Evolutionary conservation across 2,888 invertebrate species (phyloP).

Genomic region (Mythimna albipuncta): DNA sequence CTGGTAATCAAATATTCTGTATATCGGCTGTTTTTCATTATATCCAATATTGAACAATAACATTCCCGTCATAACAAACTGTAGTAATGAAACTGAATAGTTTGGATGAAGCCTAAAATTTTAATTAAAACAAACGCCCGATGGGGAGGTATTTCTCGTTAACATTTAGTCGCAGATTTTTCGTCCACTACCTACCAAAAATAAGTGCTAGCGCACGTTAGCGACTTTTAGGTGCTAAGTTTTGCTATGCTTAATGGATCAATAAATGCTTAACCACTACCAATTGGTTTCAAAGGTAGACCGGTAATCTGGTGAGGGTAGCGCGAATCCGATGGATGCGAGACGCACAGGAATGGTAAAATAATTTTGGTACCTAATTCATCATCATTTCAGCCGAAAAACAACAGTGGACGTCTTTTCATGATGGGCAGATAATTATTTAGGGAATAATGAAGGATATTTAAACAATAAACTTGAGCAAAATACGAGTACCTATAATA

Average conservation of each 20-base stretch:
- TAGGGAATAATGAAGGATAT: too few species aligned
- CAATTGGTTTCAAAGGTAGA: background rate
- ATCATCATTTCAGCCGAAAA: too few species aligned
- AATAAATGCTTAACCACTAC: too few species aligned
- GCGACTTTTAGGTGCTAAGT: background rate
- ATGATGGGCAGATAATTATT: too few species aligned
- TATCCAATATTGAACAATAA: conserved; percentile 22
- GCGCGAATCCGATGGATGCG: too few species aligned
- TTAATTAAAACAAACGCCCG: conserved; percentile 59
- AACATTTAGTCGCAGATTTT: conserved; percentile 54
- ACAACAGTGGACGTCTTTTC: too few species aligned
- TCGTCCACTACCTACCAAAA: conserved; percentile 28
- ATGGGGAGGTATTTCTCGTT: conserved; percentile 49
- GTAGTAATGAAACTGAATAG: conserved; percentile 56
- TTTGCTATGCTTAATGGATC: too few species aligned
- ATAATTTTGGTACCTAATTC: too few species aligned
- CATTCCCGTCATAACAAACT: conserved; percentile 43
- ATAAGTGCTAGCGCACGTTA: conserved; percentile 10
- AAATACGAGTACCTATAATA: too few species aligned
- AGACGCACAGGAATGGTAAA: too few species aligned
- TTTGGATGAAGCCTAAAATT: conserved; percentile 53
- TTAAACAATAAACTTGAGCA: too few species aligned
- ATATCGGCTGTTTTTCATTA: conserved; percentile 2
- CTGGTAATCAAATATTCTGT: conserved; percentile 15
- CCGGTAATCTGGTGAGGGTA: too few species aligned